These are phyloP conservation scores for Rotaria macrura DNA, from an alignment of 2,888 invertebrate genomes.

Conservation along the genomic window DNA sequence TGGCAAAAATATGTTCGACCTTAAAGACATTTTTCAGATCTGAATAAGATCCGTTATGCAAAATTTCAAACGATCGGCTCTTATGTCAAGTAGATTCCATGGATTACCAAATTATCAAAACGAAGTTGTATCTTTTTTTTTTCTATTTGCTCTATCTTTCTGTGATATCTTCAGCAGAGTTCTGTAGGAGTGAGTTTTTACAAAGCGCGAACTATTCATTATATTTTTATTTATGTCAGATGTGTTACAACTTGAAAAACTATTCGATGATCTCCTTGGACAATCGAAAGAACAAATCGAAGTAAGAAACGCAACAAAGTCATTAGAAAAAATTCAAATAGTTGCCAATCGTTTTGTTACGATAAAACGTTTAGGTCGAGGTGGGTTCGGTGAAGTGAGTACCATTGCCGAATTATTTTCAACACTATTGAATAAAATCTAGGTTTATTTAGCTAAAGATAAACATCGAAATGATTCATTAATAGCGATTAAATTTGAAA, in stretches of 20 bases:
- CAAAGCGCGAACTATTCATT: neutral
- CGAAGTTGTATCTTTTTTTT: no score
- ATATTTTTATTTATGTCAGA: neutral
- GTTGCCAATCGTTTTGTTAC: neutral
- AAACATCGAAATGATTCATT: neutral
- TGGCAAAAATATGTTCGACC: no score
- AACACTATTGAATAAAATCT: neutral
- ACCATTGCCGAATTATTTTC: neutral
- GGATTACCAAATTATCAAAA: no score
- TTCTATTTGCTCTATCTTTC: no score
- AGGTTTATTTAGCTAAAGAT: slow-evolving; percentile 14
- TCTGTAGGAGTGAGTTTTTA: no score
- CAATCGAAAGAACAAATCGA: neutral
- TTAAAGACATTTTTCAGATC: no score
- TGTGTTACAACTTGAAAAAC: neutral
- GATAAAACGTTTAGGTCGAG: neutral
- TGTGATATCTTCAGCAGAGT: no score
- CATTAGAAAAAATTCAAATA: neutral
- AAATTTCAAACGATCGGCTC: no score
- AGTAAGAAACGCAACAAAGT: neutral
- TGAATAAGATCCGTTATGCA: no score
- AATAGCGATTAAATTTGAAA: slow-evolving; percentile 31
- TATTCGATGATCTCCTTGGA: neutral
- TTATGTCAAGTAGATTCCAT: no score
- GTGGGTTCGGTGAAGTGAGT: slow-evolving; percentile 14